Evolutionary conservation across 2,888 invertebrate genomes (phyloP), one percentile per base, ranked within the genome.

Genomic region (Tryphoninae sp.): DNA sequence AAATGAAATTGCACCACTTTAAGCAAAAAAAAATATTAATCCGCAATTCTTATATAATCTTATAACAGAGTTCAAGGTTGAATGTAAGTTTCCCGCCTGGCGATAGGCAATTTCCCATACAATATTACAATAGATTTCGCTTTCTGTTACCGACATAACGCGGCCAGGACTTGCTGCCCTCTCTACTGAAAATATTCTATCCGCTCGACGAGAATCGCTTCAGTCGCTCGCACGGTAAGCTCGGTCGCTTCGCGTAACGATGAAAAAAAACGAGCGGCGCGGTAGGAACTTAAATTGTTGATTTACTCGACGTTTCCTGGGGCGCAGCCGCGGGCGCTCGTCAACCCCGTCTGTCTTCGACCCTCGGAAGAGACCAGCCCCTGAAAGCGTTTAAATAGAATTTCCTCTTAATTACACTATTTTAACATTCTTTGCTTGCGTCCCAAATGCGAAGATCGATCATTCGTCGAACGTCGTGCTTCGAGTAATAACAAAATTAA

Each of bases 211-310:
- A 1, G n/a, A n/a, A 16, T n/a, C 67, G 26, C 9, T 26, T 45
- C 11, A 2, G 23, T 58, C 22, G 16, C 69, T 55, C 69, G 58
- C 55, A 9, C 59, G 71, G n/a, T 59, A 71, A 71, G 59, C n/a
- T 9, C 6, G 59, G 16, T 59, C 45, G 26, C 71, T 59, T 59
- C 33, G 13, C 7, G n/a, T 6, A n/a, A 61, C 2, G 33, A n/a
- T 61, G n/a, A 42, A 69, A 58, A 69, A 58, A 53, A 64, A 16
- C 16, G 11, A 51, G 13, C n/a, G 8, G 11, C 71, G 71, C 42
- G 45, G 42, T 51, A 26, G 11, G 59, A 61, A 33, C 22, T 74
- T 53, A 40, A 65, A 74, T 64, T 22, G 51, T 16, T 64, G 53
- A n/a, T 45, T 49, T 40, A 8, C n/a, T 16, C 11, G 53, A 42